Conservation (phyloP, 1,140 invertebrate genomes). For the Papilio polytes region DNA sequence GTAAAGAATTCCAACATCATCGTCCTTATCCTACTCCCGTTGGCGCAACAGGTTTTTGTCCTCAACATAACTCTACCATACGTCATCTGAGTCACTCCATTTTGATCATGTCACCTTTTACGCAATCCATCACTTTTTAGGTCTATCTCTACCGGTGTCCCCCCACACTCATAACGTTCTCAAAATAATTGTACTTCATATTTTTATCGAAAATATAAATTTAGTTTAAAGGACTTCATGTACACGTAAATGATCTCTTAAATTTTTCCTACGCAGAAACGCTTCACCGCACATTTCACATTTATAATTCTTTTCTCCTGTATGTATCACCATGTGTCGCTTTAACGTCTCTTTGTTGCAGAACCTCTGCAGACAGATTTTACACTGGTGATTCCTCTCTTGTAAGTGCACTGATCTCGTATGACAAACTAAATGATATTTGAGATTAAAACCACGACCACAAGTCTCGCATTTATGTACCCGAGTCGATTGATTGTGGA, state of each 20-base stretch:
- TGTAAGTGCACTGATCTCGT: slow-evolving; percentile 74
- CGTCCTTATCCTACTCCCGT: too few relatives aligned
- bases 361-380: slow-evolving; percentile 78
- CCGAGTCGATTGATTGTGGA: slow-evolving; percentile 73
- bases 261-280: slow-evolving; percentile 81
- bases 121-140: too few relatives aligned
- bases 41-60: too few relatives aligned
- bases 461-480: slow-evolving; percentile 80
- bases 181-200: too few relatives aligned
- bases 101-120: too few relatives aligned
- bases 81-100: too few relatives aligned
- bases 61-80: too few relatives aligned
- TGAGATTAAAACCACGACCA: slow-evolving; percentile 70
- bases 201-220: too few relatives aligned
- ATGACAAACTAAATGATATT: slow-evolving; percentile 77
- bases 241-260: slow-evolving; percentile 71
- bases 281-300: slow-evolving; percentile 88
- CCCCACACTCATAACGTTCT: too few relatives aligned
- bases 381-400: slow-evolving; percentile 76
- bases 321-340: slow-evolving; percentile 85
- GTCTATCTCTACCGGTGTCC: too few relatives aligned
- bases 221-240: slow-evolving; percentile 59
- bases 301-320: slow-evolving; percentile 89
- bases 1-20: too few relatives aligned
- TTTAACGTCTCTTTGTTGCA: slow-evolving; percentile 79